Percentiles rank a stretch among this genome's conserved stretches.
Conservation (phyloP, 2,113 vertebrate genomes). For the Gymnogyps californianus region DNA sequence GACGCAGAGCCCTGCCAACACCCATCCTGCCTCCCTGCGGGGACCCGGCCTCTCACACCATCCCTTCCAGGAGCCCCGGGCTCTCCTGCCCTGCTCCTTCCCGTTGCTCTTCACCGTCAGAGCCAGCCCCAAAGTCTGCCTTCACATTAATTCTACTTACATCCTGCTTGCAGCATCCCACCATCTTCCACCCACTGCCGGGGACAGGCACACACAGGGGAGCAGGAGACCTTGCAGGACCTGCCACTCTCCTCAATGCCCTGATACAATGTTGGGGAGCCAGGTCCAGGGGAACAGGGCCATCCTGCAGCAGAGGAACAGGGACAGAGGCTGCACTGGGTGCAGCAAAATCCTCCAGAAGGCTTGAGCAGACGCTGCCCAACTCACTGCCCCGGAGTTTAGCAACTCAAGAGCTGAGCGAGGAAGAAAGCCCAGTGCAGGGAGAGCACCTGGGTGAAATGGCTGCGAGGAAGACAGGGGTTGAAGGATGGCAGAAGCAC, state of each 20-base stretch:
- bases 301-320: neutral
- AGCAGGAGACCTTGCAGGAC: neutral
- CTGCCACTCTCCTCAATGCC: neutral
- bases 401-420: neutral
- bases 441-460: neutral
- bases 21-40: neutral
- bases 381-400: too few relatives aligned
- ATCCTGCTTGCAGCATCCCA: neutral
- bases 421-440: neutral
- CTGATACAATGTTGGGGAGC: rapidly evolving
- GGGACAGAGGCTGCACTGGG: neutral
- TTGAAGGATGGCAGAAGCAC: neutral
- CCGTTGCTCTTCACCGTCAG: rapidly evolving
- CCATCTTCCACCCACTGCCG: neutral
- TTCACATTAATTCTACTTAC: neutral
- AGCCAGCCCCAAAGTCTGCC: neutral
- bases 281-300: neutral
- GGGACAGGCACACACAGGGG: neutral
- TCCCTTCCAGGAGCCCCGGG: neutral
- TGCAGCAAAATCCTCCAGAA: neutral
- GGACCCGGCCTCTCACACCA: neutral
- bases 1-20: neutral
- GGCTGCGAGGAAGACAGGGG: neutral
- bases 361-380: neutral
- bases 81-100: neutral